Percentiles rank a stretch among this genome's conserved stretches.
Conservation (phyloP, 2,797 vertebrate genomes). For the Sebastes elongatus region DNA sequence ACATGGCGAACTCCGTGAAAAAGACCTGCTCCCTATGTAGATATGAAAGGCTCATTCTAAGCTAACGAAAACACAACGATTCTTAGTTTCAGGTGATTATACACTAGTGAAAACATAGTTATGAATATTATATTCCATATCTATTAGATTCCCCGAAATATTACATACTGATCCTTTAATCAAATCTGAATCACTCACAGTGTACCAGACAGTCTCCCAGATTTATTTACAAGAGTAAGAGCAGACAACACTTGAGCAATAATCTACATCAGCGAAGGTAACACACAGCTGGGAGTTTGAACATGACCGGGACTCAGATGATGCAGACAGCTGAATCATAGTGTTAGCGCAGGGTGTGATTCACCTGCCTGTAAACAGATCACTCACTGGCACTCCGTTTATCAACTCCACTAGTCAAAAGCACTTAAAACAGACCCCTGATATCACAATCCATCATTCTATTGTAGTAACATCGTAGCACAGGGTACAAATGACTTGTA, state of each 20-base stretch:
- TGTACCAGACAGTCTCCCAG: not conserved
- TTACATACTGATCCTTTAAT: not conserved
- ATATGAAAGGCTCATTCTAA: too few relatives aligned
- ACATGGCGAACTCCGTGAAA: too few relatives aligned
- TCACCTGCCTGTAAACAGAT: slow-evolving; percentile 47
- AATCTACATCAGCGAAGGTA: slow-evolving; percentile 6
- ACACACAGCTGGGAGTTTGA: not conserved
- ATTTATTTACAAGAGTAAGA: slow-evolving; percentile 2
- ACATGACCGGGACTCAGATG: not conserved
- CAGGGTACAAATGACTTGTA: slow-evolving; percentile 12
- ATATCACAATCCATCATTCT: slow-evolving; percentile 8
- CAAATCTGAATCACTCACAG: not conserved
- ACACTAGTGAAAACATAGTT: too few relatives aligned
- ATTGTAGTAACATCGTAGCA: slow-evolving; percentile 4
- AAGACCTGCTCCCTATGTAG: too few relatives aligned
- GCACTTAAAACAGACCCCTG: slow-evolving; percentile 13
- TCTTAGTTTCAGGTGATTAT: too few relatives aligned
- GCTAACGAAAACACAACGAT: too few relatives aligned
- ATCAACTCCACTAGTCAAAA: slow-evolving; percentile 12
- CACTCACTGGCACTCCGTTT: slow-evolving; percentile 16
- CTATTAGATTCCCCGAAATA: too few relatives aligned
- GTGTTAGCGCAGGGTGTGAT: slow-evolving; percentile 26
- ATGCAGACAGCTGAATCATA: slow-evolving; percentile 48
- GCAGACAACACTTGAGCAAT: slow-evolving; percentile 5
- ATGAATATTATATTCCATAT: too few relatives aligned